phyloP scores from a whole-genome alignment of 1,140 invertebrate genomes.

The Argopecten irradians region DNA sequence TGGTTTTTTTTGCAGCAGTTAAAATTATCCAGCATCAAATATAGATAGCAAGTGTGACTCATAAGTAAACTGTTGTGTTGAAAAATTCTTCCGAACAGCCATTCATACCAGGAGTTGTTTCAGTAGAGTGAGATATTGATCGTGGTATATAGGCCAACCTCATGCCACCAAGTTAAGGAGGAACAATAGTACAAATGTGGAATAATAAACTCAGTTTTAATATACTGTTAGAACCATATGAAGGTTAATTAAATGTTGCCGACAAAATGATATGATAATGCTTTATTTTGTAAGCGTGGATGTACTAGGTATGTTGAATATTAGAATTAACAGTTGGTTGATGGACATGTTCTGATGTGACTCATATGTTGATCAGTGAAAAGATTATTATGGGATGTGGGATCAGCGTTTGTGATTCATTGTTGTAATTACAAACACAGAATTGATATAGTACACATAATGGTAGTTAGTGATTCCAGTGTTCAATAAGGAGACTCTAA shows the following conservation, averaged over 20 bases:
- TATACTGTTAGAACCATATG: no score
- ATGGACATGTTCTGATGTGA: not conserved
- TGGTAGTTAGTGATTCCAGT: not conserved
- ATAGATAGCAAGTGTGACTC: not conserved
- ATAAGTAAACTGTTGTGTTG: not conserved
- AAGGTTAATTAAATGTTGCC: not conserved
- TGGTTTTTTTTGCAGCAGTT: not conserved
- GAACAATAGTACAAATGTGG: not conserved
- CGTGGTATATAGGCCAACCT: not conserved
- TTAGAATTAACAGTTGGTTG: no score
- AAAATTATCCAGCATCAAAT: not conserved
- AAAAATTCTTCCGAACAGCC: not conserved
- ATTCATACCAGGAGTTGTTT: not conserved
- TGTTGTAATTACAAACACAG: not conserved
- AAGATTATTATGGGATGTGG: not conserved
- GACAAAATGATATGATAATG: not conserved
- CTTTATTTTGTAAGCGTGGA: not conserved
- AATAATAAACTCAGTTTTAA: not conserved
- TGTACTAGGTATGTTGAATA: no score
- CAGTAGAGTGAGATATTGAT: not conserved
- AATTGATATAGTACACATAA: not conserved
- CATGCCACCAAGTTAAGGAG: not conserved
- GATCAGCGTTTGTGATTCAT: not conserved
- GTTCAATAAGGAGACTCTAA: no score
- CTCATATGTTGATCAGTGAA: not conserved